Percentiles rank a stretch among this genome's conserved stretches.
Conservation (phyloP, 2,888 invertebrate species). For the Erebia aethiops region DNA sequence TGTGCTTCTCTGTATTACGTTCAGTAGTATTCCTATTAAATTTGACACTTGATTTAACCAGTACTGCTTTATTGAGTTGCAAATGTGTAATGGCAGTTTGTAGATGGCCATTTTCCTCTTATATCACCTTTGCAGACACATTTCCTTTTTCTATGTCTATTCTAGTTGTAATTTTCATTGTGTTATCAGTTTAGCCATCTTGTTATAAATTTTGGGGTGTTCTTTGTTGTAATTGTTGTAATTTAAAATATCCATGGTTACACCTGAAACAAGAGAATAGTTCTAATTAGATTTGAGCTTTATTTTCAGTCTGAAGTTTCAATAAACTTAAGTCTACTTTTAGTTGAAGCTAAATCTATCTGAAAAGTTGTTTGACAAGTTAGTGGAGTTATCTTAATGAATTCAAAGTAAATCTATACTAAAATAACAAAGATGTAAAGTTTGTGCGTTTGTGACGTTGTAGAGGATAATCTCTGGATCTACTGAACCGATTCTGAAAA, state of each 20-base stretch:
- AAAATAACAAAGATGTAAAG: too few relatives aligned
- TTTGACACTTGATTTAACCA: slow-evolving; percentile 46
- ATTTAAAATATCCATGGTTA: slow-evolving; percentile 35
- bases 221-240: slow-evolving; percentile 9
- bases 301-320: slow-evolving; percentile 29
- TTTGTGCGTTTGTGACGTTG: too few relatives aligned
- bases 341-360: slow-evolving; percentile 19
- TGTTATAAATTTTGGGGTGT: slow-evolving; percentile 29
- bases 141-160: slow-evolving; percentile 58
- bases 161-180: slow-evolving; percentile 43
- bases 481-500: too few relatives aligned
- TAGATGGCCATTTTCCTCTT: slow-evolving; percentile 74
- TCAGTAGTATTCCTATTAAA: slow-evolving; percentile 29
- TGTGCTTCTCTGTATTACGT: slow-evolving; percentile 44
- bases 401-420: slow-evolving; percentile 23
- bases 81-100: slow-evolving; percentile 75
- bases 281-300: slow-evolving; percentile 26
- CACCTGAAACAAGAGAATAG: slow-evolving; percentile 62
- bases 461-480: too few relatives aligned
- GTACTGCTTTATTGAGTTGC: slow-evolving; percentile 79
- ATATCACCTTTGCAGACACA: slow-evolving; percentile 78
- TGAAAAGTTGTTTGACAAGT: slow-evolving; percentile 28
- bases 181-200: slow-evolving; percentile 46
- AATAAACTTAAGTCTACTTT: slow-evolving; percentile 27
- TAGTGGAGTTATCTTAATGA: slow-evolving; percentile 23